Conservation (phyloP, 2,797 vertebrate species). For the Balearica regulorum region DNA sequence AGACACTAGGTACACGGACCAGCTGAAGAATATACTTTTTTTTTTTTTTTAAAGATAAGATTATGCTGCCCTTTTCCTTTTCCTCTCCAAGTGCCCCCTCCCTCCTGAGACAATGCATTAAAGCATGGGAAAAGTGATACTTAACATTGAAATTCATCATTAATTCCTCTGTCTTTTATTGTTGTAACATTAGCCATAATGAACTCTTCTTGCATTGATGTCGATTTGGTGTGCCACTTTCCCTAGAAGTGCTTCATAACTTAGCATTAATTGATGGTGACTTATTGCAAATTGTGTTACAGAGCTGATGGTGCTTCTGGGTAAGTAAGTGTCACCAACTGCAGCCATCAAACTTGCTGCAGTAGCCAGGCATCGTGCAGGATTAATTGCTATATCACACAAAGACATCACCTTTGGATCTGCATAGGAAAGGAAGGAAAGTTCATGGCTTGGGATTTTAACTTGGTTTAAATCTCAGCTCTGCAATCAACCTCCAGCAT, state of each 20-base stretch:
- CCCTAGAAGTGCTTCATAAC: constrained; percentile 66
- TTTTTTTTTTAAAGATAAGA: background rate
- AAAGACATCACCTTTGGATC: background rate
- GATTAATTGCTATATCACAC: constrained; percentile 32
- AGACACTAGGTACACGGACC: background rate
- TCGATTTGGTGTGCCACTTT: constrained; percentile 63
- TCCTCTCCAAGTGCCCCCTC: background rate
- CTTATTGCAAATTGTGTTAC: constrained; percentile 74
- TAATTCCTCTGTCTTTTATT: constrained; percentile 69
- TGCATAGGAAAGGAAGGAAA: background rate
- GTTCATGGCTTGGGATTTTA: background rate
- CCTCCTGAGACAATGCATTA: background rate
- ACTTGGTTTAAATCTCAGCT: background rate
- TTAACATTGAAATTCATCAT: constrained; percentile 63
- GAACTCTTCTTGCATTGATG: constrained; percentile 68
- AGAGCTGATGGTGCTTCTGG: constrained; percentile 66
- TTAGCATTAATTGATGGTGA: constrained; percentile 75
- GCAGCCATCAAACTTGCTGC: constrained; percentile 28
- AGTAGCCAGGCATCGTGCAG: background rate
- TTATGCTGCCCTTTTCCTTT: background rate
- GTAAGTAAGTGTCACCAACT: constrained; percentile 59
- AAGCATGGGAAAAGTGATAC: constrained; percentile 59
- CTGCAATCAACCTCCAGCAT: background rate
- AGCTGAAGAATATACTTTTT: background rate
- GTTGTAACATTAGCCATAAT: constrained; percentile 64